Conservation (phyloP, 2,113 vertebrate genomes). For the Melanerpes aurifrons region DNA sequence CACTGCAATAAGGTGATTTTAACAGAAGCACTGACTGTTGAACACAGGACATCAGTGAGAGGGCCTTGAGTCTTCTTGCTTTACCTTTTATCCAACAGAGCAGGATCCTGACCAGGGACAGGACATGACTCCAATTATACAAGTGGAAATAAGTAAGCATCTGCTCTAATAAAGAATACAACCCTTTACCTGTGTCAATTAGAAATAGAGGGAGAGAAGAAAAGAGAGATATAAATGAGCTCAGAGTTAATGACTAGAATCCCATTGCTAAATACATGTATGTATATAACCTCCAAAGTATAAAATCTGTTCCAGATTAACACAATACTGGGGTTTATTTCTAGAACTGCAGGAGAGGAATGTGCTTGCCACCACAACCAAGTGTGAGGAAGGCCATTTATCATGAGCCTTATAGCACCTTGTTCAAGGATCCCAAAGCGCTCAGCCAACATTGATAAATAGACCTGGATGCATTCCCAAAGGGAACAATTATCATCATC, state of each 20-base stretch:
- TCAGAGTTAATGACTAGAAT: constrained; percentile 1
- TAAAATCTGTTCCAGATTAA: neutral
- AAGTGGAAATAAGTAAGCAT: constrained; percentile 4
- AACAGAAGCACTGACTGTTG: neutral
- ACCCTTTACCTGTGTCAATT: constrained; percentile 14
- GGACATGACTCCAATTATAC: neutral
- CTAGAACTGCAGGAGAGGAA: neutral
- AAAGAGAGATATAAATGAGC: neutral
- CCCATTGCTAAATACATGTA: neutral
- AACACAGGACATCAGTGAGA: no score
- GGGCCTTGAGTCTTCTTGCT: neutral
- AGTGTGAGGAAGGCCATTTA: neutral
- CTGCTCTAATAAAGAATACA: neutral
- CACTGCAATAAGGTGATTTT: neutral
- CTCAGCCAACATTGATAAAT: constrained; percentile 16
- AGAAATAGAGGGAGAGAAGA: neutral
- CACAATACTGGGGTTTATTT: neutral
- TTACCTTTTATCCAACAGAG: neutral
- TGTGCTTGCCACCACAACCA: neutral
- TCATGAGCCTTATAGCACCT: neutral
- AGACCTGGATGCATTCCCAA: neutral
- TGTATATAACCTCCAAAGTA: neutral
- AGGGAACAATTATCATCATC: neutral
- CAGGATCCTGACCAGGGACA: neutral
- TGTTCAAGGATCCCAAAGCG: neutral